Conservation (phyloP, 2,888 invertebrate genomes). For the Agriopis aurantiaria region DNA sequence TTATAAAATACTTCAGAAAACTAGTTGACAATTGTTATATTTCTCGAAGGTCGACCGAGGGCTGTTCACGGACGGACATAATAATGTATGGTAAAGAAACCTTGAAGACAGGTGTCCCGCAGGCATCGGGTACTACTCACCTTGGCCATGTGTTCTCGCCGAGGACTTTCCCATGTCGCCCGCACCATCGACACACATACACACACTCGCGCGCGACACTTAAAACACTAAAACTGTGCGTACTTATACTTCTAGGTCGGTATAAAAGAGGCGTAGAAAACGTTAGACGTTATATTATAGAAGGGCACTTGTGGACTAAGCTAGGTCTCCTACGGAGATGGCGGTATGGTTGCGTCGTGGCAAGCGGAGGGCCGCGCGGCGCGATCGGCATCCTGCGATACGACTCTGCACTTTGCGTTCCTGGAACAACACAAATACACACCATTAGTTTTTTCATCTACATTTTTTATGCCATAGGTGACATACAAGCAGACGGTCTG, state of each 20-base stretch:
- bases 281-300: slow-evolving; percentile 82
- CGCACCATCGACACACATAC: slow-evolving; percentile 84
- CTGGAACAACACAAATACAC: slow-evolving; percentile 68
- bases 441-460: background rate
- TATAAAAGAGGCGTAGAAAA: slow-evolving; percentile 84
- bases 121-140: slow-evolving; percentile 69
- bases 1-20: background rate
- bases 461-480: background rate
- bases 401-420: slow-evolving; percentile 70
- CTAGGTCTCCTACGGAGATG: slow-evolving; percentile 81
- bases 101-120: slow-evolving; percentile 65
- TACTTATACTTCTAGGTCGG: slow-evolving; percentile 81
- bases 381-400: slow-evolving; percentile 84
- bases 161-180: slow-evolving; percentile 87
- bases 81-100: slow-evolving; percentile 47
- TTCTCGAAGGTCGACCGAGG: slow-evolving; percentile 40
- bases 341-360: slow-evolving; percentile 76
- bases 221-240: slow-evolving; percentile 76
- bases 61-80: slow-evolving; percentile 28
- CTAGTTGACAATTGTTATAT: slow-evolving; percentile 26
- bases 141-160: slow-evolving; percentile 87
- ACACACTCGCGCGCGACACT: slow-evolving; percentile 77
- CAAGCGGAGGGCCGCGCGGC: slow-evolving; percentile 85
- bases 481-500: too few species aligned
- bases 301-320: slow-evolving; percentile 82